Percentiles rank a stretch among this genome's conserved stretches.
These are phyloP conservation scores for Cyrtodaria siliqua DNA, from an alignment of 2,888 invertebrate genomes.

Conservation along the genomic window DNA sequence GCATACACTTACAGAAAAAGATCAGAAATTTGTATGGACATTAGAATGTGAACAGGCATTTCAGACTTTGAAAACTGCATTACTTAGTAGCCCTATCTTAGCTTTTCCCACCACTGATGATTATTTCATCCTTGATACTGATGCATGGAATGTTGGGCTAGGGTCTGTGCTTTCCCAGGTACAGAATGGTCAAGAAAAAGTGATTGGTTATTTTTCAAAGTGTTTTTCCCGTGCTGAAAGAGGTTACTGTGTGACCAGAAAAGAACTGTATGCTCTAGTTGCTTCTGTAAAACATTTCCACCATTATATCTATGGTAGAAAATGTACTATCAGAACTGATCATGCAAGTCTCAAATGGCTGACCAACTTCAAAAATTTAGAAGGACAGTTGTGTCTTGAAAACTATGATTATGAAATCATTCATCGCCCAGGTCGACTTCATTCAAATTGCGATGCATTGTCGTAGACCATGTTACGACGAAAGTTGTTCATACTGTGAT, in stretches of 20 bases:
- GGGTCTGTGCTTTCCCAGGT: constrained; percentile 31
- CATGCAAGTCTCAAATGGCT: background rate
- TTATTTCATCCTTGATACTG: constrained; percentile 29
- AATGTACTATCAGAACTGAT: background rate
- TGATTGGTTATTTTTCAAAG: constrained; percentile 37
- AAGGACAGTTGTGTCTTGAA: background rate
- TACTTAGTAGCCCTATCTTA: background rate
- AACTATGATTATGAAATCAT: background rate
- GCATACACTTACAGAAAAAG: background rate
- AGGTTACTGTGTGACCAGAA: constrained; percentile 35
- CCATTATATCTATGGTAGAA: background rate
- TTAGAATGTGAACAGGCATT: background rate
- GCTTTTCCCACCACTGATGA: background rate
- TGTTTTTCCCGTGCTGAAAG: constrained; percentile 30
- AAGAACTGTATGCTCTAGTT: constrained; percentile 14
- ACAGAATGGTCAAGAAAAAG: constrained; percentile 23
- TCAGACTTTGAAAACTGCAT: background rate
- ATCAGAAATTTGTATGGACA: background rate
- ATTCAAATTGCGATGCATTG: background rate
- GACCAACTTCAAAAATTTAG: background rate
- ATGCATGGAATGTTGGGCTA: constrained; percentile 17
- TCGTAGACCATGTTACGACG: background rate
- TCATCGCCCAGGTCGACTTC: background rate
- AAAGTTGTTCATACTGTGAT: background rate
- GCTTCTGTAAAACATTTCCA: background rate